Percentiles rank a stretch among this genome's conserved stretches.
phyloP scores from a whole-genome alignment of 2,797 vertebrate genomes.

The Loriculus beryllinus region DNA sequence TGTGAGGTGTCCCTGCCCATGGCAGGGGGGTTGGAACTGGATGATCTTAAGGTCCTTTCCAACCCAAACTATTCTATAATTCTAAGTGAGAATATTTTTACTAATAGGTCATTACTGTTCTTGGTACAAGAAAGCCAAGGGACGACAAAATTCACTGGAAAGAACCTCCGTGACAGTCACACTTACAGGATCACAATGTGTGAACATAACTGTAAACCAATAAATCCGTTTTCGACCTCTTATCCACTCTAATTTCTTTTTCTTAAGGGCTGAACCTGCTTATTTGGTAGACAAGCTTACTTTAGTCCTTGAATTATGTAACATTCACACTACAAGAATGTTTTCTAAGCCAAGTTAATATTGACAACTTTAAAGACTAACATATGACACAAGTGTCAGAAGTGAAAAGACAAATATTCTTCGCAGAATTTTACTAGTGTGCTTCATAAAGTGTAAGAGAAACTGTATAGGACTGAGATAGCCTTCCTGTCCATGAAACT shows the following conservation, averaged over 20 bases:
- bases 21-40: background rate
- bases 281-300: background rate
- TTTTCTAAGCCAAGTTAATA: background rate
- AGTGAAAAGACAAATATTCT: background rate
- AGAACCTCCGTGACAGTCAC: background rate
- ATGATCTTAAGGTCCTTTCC: background rate
- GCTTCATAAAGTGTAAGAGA: background rate
- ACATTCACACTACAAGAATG: background rate
- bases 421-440: background rate
- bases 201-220: background rate
- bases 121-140: background rate
- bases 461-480: background rate
- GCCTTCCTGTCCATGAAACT: background rate
- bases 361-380: background rate
- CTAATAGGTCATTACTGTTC: background rate
- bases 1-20: background rate
- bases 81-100: background rate
- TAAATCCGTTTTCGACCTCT: background rate
- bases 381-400: background rate
- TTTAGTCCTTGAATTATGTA: background rate
- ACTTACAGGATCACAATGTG: background rate
- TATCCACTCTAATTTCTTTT: background rate
- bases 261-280: background rate
- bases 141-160: background rate
- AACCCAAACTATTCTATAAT: background rate